Percentiles rank a stretch among this genome's conserved stretches.
Evolutionary conservation across 2,797 vertebrate genomes (phyloP).

Genomic region (Poliocrania exsul): DNA sequence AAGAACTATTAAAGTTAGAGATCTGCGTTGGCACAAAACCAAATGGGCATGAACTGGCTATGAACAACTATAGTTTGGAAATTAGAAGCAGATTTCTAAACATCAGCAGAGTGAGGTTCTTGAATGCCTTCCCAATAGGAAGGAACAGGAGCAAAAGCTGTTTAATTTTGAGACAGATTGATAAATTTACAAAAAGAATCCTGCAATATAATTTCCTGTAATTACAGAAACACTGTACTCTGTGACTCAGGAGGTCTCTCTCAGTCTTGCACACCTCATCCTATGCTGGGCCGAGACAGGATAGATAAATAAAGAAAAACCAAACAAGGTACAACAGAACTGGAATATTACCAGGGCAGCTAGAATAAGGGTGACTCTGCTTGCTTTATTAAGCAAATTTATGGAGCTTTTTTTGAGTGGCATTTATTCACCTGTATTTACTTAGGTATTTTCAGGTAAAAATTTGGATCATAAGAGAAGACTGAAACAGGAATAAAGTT

Average conservation of each 20-base stretch:
- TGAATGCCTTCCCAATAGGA: conserved; percentile 29
- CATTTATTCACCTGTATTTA: background rate
- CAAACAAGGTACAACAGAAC: background rate
- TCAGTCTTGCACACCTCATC: background rate
- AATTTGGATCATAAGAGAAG: background rate
- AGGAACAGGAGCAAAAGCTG: background rate
- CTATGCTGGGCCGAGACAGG: background rate
- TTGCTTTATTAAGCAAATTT: background rate
- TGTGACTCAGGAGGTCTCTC: background rate
- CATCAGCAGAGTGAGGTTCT: background rate
- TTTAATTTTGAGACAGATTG: background rate
- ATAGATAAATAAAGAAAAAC: background rate
- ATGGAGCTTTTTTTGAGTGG: rapidly evolving
- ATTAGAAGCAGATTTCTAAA: conserved; percentile 40
- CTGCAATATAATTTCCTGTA: conserved; percentile 1
- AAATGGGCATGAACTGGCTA: conserved; percentile 1
- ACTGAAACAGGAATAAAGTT: background rate
- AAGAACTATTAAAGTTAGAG: background rate
- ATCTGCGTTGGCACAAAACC: background rate
- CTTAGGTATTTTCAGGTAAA: background rate
- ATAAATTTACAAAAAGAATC: conserved; percentile 2
- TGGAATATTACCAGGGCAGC: background rate
- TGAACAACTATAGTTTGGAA: background rate
- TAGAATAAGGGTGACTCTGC: background rate
- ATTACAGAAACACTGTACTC: background rate